These are phyloP conservation scores for Syrrhaptes paradoxus DNA, from an alignment of 2,113 vertebrate species.

Conservation along the genomic window DNA sequence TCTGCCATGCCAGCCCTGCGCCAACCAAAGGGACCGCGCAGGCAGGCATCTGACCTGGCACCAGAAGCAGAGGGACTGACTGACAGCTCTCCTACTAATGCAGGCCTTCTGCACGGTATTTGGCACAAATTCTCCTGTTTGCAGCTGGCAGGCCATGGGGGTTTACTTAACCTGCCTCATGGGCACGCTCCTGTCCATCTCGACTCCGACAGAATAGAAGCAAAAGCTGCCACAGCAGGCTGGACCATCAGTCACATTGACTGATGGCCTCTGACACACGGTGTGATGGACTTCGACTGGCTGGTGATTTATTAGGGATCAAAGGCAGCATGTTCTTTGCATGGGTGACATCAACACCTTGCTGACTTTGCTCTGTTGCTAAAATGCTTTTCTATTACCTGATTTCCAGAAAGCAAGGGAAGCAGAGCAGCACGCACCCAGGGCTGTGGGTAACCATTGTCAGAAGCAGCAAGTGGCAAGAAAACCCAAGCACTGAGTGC, in stretches of 20 bases:
- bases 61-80: not conserved
- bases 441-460: not conserved
- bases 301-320: constrained; percentile 2
- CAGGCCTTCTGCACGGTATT: not conserved
- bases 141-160: not conserved
- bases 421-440: not conserved
- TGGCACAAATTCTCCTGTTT: not conserved
- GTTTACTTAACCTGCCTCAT: not conserved
- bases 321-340: not conserved
- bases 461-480: not conserved
- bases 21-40: not conserved
- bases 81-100: not conserved
- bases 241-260: not conserved
- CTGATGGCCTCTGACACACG: not conserved
- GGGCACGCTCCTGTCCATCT: not conserved
- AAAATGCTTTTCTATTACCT: not conserved
- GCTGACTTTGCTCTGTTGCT: not conserved
- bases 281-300: not conserved
- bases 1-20: not conserved
- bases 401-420: not conserved
- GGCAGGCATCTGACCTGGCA: not conserved
- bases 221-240: not conserved
- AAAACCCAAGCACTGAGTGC: not conserved
- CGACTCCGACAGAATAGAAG: not conserved
- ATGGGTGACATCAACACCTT: not conserved